Evolutionary conservation across 2,797 vertebrate species (phyloP).

Genomic region (Holocentrus rufus): DNA sequence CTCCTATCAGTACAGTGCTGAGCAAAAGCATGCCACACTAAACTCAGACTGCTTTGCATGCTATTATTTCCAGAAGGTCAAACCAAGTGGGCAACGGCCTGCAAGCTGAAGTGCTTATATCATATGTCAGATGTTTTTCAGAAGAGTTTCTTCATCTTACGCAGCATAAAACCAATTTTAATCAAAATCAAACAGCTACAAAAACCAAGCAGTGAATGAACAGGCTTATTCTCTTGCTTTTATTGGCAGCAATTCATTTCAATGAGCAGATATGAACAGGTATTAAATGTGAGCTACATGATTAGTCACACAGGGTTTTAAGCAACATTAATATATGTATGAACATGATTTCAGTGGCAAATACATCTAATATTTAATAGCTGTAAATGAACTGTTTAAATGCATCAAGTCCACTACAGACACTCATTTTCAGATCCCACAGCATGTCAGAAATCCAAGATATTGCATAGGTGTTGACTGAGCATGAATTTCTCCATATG

Average conservation of each 20-base stretch:
- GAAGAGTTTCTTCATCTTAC: background rate
- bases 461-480: background rate
- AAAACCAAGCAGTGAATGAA: constrained; percentile 18
- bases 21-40: constrained; percentile 55
- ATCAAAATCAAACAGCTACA: background rate
- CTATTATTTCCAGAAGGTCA: constrained; percentile 60
- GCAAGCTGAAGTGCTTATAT: background rate
- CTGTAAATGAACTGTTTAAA: constrained; percentile 7
- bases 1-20: constrained; percentile 50
- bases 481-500: background rate
- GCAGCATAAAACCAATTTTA: too few species aligned
- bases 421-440: constrained; percentile 33
- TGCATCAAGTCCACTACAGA: constrained; percentile 39
- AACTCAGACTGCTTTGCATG: constrained; percentile 54
- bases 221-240: constrained; percentile 51
- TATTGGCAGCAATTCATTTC: constrained; percentile 67
- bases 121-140: constrained; percentile 5
- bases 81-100: constrained; percentile 31
- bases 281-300: constrained; percentile 18
- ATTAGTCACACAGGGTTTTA: constrained; percentile 26
- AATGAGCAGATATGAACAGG: constrained; percentile 13
- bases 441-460: constrained; percentile 13
- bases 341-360: constrained; percentile 1
- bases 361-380: background rate
- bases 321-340: background rate